Evolutionary conservation across 2,113 vertebrate species (phyloP).

Genomic region (Montifringilla adamsi): DNA sequence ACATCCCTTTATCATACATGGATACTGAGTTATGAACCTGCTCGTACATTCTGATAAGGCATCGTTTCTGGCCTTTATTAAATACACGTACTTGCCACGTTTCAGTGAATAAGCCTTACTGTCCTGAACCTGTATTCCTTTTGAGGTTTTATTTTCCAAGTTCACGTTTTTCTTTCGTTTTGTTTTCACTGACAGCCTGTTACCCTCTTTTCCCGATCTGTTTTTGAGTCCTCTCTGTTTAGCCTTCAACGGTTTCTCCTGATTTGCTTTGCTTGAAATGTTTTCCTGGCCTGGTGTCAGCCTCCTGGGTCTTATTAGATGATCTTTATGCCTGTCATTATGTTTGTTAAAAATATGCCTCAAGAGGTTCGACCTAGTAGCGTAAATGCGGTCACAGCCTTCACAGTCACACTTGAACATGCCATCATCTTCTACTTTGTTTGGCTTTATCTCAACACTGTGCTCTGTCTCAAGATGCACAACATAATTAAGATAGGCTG

Average conservation of each 20-base stretch:
- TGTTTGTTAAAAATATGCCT: conserved; percentile 95
- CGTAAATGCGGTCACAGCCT: conserved; percentile 91
- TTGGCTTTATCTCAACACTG: conserved; percentile 75
- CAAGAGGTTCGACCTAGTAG: conserved; percentile 91
- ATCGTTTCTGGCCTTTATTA: conserved; percentile 85
- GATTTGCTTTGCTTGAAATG: conserved; percentile 77
- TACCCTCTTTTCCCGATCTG: conserved; percentile 81
- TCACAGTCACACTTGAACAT: conserved; percentile 90
- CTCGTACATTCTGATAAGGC: conserved; percentile 89
- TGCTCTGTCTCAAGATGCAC: conserved; percentile 86
- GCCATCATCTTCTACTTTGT: conserved; percentile 76
- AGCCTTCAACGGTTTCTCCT: conserved; percentile 76
- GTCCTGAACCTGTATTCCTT: conserved; percentile 67
- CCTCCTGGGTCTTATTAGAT: conserved; percentile 83
- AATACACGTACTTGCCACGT: conserved; percentile 76
- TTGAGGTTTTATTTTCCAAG: conserved; percentile 66
- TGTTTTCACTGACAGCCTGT: conserved; percentile 77
- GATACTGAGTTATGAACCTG: conserved; percentile 86
- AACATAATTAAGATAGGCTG: conserved; percentile 82
- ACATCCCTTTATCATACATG: conserved; percentile 97
- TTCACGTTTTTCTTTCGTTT: conserved; percentile 65
- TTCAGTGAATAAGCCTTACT: conserved; percentile 76
- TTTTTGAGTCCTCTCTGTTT: conserved; percentile 77
- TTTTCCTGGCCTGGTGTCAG: conserved; percentile 80
- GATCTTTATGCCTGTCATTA: conserved; percentile 85